Percentiles rank a stretch among this genome's conserved stretches.
Evolutionary conservation across 2,888 invertebrate species (phyloP).

Genomic region (Caenorhabditis becei): DNA sequence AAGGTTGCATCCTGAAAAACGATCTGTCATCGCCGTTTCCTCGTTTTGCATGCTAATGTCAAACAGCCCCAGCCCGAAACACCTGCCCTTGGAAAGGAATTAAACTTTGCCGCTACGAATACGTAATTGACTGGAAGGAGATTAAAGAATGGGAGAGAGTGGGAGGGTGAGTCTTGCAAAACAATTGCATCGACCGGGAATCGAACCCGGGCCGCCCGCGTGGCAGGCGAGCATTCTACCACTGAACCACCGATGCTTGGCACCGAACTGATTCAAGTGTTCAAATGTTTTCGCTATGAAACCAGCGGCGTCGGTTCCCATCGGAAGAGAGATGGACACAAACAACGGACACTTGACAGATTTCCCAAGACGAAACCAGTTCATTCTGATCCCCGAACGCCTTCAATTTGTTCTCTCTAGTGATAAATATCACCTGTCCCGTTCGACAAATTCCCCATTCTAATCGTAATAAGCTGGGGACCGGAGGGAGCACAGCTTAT

Average conservation of each 20-base stretch:
- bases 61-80: constrained; percentile 16
- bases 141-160: neutral
- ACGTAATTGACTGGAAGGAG: constrained; percentile 11
- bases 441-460: neutral
- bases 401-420: neutral
- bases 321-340: too few relatives aligned
- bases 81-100: constrained; percentile 28
- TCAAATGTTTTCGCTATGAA: neutral
- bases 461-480: constrained; percentile 39
- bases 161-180: constrained; percentile 16
- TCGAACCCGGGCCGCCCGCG: constrained; percentile 78
- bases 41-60: constrained; percentile 38
- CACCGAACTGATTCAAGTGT: neutral
- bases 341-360: too few relatives aligned
- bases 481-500: constrained; percentile 1
- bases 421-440: neutral
- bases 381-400: neutral
- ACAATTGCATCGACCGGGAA: constrained; percentile 74
- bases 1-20: constrained; percentile 77
- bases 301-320: neutral
- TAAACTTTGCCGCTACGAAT: constrained; percentile 16
- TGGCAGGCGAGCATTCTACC: constrained; percentile 79
- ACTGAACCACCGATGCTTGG: constrained; percentile 75
- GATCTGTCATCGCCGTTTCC: neutral
- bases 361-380: too few relatives aligned